Evolutionary conservation across 2,797 vertebrate species (phyloP), one percentile per base, ranked within the genome.

Genomic region (Diplodus puntazzo): DNA sequence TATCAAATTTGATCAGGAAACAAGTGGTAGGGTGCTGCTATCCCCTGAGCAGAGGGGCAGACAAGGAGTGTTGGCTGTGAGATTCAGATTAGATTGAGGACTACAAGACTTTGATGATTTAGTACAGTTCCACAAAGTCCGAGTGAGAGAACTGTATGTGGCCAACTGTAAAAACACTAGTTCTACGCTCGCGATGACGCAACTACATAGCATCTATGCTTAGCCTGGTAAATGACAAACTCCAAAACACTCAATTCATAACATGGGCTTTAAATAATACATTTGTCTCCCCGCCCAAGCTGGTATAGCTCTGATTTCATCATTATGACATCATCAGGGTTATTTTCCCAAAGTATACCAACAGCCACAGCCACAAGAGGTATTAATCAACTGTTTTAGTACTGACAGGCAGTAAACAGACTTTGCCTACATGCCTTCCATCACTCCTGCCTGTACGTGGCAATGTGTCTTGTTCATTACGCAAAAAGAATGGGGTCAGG

Each of bases 401-500:
- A 11, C 23, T 65, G 14, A 10, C 1, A 27, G 45, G 49, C 17
- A 30, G 6, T 27, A 14, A 46, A n/a, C 34, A 11, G 48, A 54
- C 39, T 66, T 17, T 58, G 23, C 66, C 45, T 12, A 20, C 21
- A 11, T 10, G 34, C 14, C 61, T 50, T 59, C 11, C 5, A 13
- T 53, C 42, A 59, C 23, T 54, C 16, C 30, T 50, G 67, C 58
- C 67, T 60, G 52, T 10, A 45, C 50, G 43, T 62, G 48, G 65
- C 72, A 66, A n/a, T 5, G 10, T 30, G 55, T 68, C 66, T 79
- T 59, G 73, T 62, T 77, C 57, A 71, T 59, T 71, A 62, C 62
- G 64, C 57, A 68, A 27, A 73, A 11, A 50, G 43, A 77, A 69
- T 16, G 50, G 21, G 74, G 57, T 72, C 69, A 57, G 45, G 27